Base-by-base conservation (phyloP, 2,113 vertebrate genomes). In the Neogale vison region DNA sequence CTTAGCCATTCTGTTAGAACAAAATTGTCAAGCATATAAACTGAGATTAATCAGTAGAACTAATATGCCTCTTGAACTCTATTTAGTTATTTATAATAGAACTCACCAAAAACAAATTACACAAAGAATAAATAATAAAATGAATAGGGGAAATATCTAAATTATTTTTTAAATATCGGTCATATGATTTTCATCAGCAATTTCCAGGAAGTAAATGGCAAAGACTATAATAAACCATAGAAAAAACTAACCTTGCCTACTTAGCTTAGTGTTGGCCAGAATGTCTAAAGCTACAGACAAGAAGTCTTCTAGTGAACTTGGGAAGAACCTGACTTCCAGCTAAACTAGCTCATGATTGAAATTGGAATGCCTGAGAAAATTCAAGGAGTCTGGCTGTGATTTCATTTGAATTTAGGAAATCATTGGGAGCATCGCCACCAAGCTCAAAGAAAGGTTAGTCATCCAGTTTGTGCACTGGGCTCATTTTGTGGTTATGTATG, bases 341-440 rank as follows among this genome's bases (percentile, higher is more conserved):
- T 94, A 94, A 94, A 90, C 34, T 79, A 96, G 34, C 39, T 81
- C 52, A 61, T 67, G 71, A 93, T n/a, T 96, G 57, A 95, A 90
- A 57, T 13, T 79, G 34, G 69, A 93, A 95, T 67, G 52, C 4
- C 65, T 88, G 8, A 79, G 36, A 90, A 72, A 77, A 95, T 39
- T 83, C 36, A 69, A 45, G 17, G 14, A 29, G 1, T 59, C 76
- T 93, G 47, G 45, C 94, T 47, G 4, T 88, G 81, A 88, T 86
- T 85, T 11, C 7, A 14, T 67, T 47, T 59, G 69, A 93, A 88
- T 67, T 90, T 77, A 87, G 39, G 29, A 77, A 84, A 72, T 95
- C 55, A 90, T n/a, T 87, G 82, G 36, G 42, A 95, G 59, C 24
- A 84, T 26, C 31, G 36, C 50, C 50, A 34, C 4, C 2, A 20